phyloP scores from a whole-genome alignment of 2,797 vertebrate species.

The Leptoclinus maculatus region DNA sequence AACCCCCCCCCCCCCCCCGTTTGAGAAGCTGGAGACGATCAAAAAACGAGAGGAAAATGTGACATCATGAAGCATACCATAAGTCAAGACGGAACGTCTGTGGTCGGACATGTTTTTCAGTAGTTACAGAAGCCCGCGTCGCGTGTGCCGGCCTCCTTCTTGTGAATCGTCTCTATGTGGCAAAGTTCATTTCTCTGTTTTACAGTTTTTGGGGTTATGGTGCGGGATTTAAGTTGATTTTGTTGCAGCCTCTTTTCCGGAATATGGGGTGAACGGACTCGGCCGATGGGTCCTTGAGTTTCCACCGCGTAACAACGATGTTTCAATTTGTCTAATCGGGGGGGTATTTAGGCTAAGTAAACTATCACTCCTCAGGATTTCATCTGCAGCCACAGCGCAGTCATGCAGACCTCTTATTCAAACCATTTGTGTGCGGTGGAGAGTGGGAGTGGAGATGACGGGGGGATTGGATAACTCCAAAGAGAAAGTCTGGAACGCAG shows the following conservation, averaged over 20 bases:
- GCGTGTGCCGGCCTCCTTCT: conserved; percentile 67
- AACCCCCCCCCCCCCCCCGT: conserved; percentile 7
- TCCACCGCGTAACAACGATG: conserved; percentile 91
- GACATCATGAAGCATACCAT: conserved; percentile 73
- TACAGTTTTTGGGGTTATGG: conserved; percentile 52
- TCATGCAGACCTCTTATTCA: conserved; percentile 90
- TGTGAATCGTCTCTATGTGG: conserved; percentile 67
- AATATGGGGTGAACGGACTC: conserved; percentile 64
- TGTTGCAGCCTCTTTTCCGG: conserved; percentile 66
- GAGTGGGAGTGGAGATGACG: conserved; percentile 67
- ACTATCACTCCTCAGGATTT: conserved; percentile 85
- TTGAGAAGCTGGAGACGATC: conserved; percentile 56
- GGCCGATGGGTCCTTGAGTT: conserved; percentile 84
- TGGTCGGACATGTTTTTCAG: conserved; percentile 78
- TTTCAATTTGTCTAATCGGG: conserved; percentile 88
- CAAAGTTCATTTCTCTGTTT: conserved; percentile 63
- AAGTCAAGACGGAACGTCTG: conserved; percentile 69
- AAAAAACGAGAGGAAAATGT: conserved; percentile 78
- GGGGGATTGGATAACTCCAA: conserved; percentile 86
- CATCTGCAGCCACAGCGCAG: conserved; percentile 87
- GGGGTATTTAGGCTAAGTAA: conserved; percentile 92
- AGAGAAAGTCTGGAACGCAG: conserved; percentile 79
- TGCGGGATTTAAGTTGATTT: conserved; percentile 44
- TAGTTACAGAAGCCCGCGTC: conserved; percentile 75
- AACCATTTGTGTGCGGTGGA: conserved; percentile 90